phyloP scores from a whole-genome alignment of 2,888 invertebrate genomes.

The Drosophila lacicola region DNA sequence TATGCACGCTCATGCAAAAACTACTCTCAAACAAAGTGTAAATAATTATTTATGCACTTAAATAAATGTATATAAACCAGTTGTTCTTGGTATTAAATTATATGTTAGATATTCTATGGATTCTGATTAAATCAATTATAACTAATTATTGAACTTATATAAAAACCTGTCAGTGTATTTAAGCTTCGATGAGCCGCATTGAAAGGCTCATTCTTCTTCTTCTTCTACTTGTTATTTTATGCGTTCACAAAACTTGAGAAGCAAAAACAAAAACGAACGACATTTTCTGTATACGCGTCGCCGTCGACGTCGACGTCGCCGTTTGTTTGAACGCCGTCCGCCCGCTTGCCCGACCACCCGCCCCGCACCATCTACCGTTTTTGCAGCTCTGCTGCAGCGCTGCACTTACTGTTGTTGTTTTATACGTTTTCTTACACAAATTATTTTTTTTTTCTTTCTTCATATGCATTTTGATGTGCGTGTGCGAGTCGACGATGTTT shows the following conservation, averaged over 20 bases:
- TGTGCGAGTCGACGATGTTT: slow-evolving; percentile 60
- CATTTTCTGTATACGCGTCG: slow-evolving; percentile 72
- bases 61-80: not conserved
- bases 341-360: not conserved
- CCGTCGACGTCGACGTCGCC: slow-evolving; percentile 15
- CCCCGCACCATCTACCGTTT: not conserved
- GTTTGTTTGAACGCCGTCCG: slow-evolving; percentile 47
- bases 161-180: slow-evolving; percentile 22
- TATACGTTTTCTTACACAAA: slow-evolving; percentile 55
- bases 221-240: slow-evolving; percentile 55
- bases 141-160: no score
- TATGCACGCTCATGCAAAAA: not conserved
- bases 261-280: slow-evolving; percentile 64
- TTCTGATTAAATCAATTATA: no score
- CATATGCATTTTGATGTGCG: slow-evolving; percentile 76
- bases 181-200: slow-evolving; percentile 22
- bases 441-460: slow-evolving; percentile 54
- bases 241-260: slow-evolving; percentile 68
- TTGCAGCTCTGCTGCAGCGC: slow-evolving; percentile 30
- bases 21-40: not conserved
- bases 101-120: not conserved
- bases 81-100: not conserved
- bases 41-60: not conserved
- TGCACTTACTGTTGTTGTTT: slow-evolving; percentile 50
- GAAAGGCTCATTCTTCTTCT: slow-evolving; percentile 17